Percentiles rank a stretch among this genome's conserved stretches.
phyloP scores from a whole-genome alignment of 1,140 invertebrate genomes.

The Eumeta japonica region DNA sequence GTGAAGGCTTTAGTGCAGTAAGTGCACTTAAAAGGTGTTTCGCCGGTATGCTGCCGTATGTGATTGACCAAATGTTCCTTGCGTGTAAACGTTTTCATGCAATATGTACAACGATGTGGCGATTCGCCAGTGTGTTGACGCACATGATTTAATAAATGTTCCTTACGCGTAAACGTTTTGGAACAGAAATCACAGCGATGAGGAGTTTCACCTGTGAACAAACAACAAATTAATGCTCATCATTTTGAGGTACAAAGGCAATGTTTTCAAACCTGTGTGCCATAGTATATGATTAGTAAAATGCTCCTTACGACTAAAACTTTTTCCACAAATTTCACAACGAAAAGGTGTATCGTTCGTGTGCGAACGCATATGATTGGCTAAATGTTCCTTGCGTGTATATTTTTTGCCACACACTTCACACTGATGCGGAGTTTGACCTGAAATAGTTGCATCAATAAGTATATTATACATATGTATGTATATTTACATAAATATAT shows the following conservation, averaged over 20 bases:
- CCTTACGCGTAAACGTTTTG: slow-evolving; percentile 80
- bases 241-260: slow-evolving; percentile 11
- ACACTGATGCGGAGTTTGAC: slow-evolving; percentile 81
- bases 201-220: slow-evolving; percentile 71
- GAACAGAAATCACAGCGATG: slow-evolving; percentile 82
- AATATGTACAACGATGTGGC: slow-evolving; percentile 76
- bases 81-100: slow-evolving; percentile 79
- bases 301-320: slow-evolving; percentile 76
- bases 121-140: slow-evolving; percentile 80
- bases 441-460: no score
- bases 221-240: slow-evolving; percentile 24
- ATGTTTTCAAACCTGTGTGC: slow-evolving; percentile 71
- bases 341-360: slow-evolving; percentile 76
- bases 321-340: slow-evolving; percentile 74
- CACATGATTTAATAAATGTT: slow-evolving; percentile 79
- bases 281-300: slow-evolving; percentile 74
- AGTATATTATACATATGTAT: no score
- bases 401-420: slow-evolving; percentile 83
- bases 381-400: slow-evolving; percentile 78
- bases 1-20: slow-evolving; percentile 84
- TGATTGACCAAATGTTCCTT: slow-evolving; percentile 82
- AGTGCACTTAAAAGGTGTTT: slow-evolving; percentile 81
- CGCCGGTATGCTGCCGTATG: slow-evolving; percentile 79
- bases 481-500: no score
- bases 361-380: slow-evolving; percentile 80